These are phyloP conservation scores for Drosophila yakuba DNA, from an alignment of 1,140 invertebrate species.

Conservation along the genomic window DNA sequence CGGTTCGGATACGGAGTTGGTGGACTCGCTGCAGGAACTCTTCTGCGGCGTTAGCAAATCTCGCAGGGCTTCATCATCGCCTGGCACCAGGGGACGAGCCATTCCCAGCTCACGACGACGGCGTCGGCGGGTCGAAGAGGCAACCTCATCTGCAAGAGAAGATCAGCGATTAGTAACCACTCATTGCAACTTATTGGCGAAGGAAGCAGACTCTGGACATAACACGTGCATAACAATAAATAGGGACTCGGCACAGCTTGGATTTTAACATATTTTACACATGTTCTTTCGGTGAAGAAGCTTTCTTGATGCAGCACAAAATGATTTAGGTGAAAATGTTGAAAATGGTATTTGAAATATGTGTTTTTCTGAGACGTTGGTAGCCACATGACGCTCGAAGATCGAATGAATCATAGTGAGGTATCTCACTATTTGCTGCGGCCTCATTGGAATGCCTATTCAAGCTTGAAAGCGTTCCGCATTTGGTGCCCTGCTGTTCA, in stretches of 20 bases:
- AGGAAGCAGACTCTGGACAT: background rate
- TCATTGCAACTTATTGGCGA: background rate
- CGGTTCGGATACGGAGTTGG: conserved; percentile 46
- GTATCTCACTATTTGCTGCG: background rate
- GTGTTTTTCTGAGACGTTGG: conserved; percentile 4
- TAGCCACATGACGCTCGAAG: conserved; percentile 24
- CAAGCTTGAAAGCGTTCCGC: conserved; percentile 58
- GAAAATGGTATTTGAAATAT: conserved; percentile 12
- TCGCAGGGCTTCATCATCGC: conserved; percentile 76
- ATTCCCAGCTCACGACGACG: conserved; percentile 84
- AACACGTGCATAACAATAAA: conserved; percentile 51
- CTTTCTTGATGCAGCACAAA: conserved; percentile 35
- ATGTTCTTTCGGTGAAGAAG: conserved; percentile 44
- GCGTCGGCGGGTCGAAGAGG: conserved; percentile 74
- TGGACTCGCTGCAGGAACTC: conserved; percentile 71
- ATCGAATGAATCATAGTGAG: conserved; percentile 27
- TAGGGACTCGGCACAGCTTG: conserved; percentile 18
- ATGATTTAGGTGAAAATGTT: conserved; percentile 57
- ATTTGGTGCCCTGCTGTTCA: conserved; percentile 21
- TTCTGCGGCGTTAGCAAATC: conserved; percentile 69
- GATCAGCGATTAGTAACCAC: background rate
- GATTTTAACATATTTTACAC: conserved; percentile 69
- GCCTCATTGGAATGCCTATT: conserved; percentile 24
- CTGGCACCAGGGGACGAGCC: conserved; percentile 80
- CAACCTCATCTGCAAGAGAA: conserved; percentile 81